A percentile compares a stretch with the other conserved stretches of the same genome.
These are phyloP conservation scores for Sitobion miscanthi DNA, from an alignment of 1,140 invertebrate species.

Conservation along the genomic window DNA sequence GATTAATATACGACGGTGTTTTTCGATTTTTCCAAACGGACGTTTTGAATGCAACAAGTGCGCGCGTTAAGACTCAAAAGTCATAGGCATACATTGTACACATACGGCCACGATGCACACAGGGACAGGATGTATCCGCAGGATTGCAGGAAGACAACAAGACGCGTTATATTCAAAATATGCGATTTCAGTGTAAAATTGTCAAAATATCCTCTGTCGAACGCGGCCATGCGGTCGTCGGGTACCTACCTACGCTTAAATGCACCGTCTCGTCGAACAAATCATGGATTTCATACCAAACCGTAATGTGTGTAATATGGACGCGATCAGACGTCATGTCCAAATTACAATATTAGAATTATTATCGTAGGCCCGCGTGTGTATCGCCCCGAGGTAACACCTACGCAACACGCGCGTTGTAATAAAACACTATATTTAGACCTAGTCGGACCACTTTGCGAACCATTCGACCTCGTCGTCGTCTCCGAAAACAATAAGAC, in stretches of 20 bases:
- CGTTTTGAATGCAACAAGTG: neutral
- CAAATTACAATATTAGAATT: neutral
- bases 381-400: neutral
- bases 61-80: too few relatives aligned
- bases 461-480: slow-evolving; percentile 35
- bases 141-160: too few relatives aligned
- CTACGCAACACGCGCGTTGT: neutral
- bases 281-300: neutral
- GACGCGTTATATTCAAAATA: neutral
- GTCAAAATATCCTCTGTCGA: neutral
- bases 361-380: slow-evolving; percentile 13
- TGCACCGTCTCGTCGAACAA: neutral
- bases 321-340: neutral
- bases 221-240: neutral
- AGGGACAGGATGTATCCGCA: too few relatives aligned
- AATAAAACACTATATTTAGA: neutral
- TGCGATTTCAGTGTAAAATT: neutral
- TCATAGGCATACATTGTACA: neutral
- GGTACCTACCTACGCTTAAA: neutral
- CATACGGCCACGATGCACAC: too few relatives aligned
- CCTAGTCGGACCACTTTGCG: neutral
- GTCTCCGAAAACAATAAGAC: slow-evolving; percentile 16
- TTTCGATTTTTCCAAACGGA: neutral
- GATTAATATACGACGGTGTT: neutral
- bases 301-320: neutral